phyloP scores from a whole-genome alignment of 2,113 vertebrate genomes.

The Alexandromys fortis region DNA sequence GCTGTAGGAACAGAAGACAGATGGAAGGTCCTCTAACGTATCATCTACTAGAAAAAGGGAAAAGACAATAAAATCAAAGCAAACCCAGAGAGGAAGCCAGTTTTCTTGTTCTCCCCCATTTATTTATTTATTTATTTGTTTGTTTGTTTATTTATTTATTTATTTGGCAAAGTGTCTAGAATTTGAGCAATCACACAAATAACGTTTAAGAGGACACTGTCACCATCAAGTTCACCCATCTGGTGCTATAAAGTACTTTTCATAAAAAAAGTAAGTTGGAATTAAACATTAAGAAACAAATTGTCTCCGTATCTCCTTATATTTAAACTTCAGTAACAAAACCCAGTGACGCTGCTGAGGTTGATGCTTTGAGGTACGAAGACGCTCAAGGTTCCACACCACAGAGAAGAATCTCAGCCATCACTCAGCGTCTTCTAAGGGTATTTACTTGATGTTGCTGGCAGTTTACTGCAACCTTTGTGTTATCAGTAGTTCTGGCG shows the following conservation, averaged over 20 bases:
- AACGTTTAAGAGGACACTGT: accelerated
- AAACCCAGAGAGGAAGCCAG: background rate
- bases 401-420: background rate
- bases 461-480: constrained; percentile 39
- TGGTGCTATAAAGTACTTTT: background rate
- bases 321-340: constrained; percentile 21
- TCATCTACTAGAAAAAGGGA: background rate
- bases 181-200: background rate
- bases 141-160: background rate
- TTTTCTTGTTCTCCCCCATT: background rate
- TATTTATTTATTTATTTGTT: constrained; percentile 34
- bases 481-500: constrained; percentile 45
- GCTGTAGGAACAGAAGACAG: background rate
- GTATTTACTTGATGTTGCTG: background rate
- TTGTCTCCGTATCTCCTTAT: background rate
- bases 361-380: background rate
- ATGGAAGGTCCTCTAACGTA: background rate
- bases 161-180: background rate
- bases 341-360: background rate
- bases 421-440: background rate
- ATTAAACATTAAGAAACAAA: background rate
- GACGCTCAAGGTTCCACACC: background rate
- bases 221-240: background rate
- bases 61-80: background rate
- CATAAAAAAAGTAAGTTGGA: background rate